These are phyloP conservation scores for Labeo catla DNA, from an alignment of 2,113 vertebrate genomes.

Conservation along the genomic window DNA sequence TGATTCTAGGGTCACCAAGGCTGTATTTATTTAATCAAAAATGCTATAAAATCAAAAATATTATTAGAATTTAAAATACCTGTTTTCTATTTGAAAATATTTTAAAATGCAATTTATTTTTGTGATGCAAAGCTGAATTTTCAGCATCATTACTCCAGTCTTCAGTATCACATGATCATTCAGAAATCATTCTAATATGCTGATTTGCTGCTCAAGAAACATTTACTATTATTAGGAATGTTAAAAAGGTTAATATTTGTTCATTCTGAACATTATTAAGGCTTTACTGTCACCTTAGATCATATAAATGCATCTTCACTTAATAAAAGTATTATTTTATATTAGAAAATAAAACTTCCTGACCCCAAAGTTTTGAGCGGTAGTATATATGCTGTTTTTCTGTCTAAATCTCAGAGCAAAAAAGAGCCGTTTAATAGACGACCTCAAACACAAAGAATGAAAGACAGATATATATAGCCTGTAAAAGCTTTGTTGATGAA, in stretches of 20 bases:
- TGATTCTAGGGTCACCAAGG: not conserved
- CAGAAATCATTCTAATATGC: not conserved
- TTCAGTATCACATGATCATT: not conserved
- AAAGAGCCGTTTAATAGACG: not conserved
- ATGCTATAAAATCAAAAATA: not conserved
- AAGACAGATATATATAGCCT: not conserved
- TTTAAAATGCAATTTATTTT: not conserved
- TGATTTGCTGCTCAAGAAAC: not conserved
- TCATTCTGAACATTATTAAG: too few relatives aligned
- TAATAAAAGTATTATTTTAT: not conserved
- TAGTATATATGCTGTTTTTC: not conserved
- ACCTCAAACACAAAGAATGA: not conserved
- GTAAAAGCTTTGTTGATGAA: conserved; percentile 1
- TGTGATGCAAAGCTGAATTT: not conserved
- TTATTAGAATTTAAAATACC: not conserved
- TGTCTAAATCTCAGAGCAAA: not conserved
- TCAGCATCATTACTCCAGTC: not conserved
- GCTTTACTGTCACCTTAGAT: too few relatives aligned
- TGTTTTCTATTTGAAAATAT: not conserved
- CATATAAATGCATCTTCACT: too few relatives aligned
- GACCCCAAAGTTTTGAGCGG: not conserved
- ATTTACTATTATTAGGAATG: not conserved
- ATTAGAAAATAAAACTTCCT: not conserved
- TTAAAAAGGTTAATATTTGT: too few relatives aligned
- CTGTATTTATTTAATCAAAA: not conserved